Base-by-base conservation (phyloP, 2,888 invertebrate species). In the Calephelis perditalis region DNA sequence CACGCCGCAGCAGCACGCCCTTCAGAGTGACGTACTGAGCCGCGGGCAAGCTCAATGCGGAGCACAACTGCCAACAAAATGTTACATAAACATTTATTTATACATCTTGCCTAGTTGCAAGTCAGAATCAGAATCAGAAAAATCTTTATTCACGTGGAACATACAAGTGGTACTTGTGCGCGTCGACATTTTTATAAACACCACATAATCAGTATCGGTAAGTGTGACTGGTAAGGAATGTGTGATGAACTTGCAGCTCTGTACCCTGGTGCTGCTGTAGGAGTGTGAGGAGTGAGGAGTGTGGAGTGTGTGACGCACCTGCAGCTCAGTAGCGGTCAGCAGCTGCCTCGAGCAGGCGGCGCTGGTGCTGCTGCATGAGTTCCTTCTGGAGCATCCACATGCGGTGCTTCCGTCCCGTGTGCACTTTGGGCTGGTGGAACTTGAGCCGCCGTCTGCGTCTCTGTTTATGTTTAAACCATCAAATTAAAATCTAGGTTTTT, bases 1-100 rank as follows among this genome's bases (percentile, higher is more conserved):
- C 83, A 65, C 94, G 95, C 77, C 95, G 93, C 62, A 98, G 92
- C 66, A 97, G 92, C 71, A 97, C 93, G 11, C 97, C 95, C 86
- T 98, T 98, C 82, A 97, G 92, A 5, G 97, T 96, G 71, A 96
- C 93, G 91, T 97, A 98, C 82, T 96, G 96, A 63, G 96, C 94
- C 67, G 97, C 96, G 71, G 95, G 94, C 77, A 98, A 91, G 78
- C 96, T 95, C 76, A 97, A 92, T 63, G 94, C 87, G 60, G 92
- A 91, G 84, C 96, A 97, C 67, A 96, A 83, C 94, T 95, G 91
- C 0, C 59, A 61, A 10, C 37, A 56, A 57, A 12, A 6, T 12
- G 37, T n/a, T 10, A 57, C 57, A 35, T 7, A 26, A 26, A 26
- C 26, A 26, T 26, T 3, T 26, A 26, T 15, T 15, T 15, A 15